These are phyloP conservation scores for Muscidifurax raptorellus DNA, from an alignment of 1,140 invertebrate species.

Conservation along the genomic window DNA sequence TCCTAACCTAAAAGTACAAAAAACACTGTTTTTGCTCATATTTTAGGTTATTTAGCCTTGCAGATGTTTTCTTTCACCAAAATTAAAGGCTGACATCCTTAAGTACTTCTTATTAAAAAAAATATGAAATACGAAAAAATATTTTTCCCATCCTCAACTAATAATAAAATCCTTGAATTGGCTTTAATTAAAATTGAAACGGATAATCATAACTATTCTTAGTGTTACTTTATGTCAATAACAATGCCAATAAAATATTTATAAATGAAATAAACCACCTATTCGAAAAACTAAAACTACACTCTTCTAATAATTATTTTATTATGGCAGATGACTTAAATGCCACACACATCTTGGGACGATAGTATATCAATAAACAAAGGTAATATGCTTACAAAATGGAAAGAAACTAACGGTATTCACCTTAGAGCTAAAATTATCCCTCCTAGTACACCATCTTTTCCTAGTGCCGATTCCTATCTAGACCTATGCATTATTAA, in stretches of 20 bases:
- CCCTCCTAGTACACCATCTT: conserved; percentile 5
- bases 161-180: conserved; percentile 49
- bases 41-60: no score
- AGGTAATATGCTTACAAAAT: conserved; percentile 41
- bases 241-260: conserved; percentile 44
- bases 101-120: conserved; percentile 54
- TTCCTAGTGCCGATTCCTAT: conserved; percentile 12
- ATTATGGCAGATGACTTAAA: conserved; percentile 58
- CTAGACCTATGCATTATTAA: conserved; percentile 26
- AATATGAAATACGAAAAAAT: conserved; percentile 24
- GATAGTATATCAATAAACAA: conserved; percentile 49
- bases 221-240: conserved; percentile 51
- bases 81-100: no score
- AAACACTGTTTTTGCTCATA: no score
- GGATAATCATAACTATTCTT: conserved; percentile 40
- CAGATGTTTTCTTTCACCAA: no score
- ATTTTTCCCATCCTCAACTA: neutral
- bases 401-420: conserved; percentile 42
- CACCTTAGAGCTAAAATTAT: conserved; percentile 46
- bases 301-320: conserved; percentile 48
- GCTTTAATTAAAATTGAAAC: conserved; percentile 51
- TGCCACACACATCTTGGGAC: conserved; percentile 53
- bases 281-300: conserved; percentile 48
- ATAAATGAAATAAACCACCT: conserved; percentile 50
- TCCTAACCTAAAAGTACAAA: no score